These are phyloP conservation scores for Zoanthus sociatus DNA, from an alignment of 92 coral and sea anemone species.

Conservation along the genomic window DNA sequence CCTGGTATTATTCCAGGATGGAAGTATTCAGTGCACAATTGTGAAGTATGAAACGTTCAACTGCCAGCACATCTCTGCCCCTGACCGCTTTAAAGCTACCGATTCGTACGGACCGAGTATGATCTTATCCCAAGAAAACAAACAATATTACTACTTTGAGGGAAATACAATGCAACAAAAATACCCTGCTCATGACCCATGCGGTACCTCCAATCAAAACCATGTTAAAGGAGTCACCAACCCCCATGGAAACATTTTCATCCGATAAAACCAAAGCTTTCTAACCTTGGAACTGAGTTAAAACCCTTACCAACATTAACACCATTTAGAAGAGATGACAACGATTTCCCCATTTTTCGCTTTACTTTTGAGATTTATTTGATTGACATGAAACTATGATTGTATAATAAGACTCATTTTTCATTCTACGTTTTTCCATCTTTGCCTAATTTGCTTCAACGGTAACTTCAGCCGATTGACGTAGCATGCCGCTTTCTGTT, in stretches of 20 bases:
- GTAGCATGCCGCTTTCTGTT: too few relatives aligned
- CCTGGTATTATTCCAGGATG: not conserved
- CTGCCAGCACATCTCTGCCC: not conserved
- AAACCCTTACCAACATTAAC: too few relatives aligned
- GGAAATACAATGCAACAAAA: not conserved
- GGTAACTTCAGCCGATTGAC: too few relatives aligned
- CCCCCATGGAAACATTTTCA: constrained; percentile 37
- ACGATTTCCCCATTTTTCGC: too few relatives aligned
- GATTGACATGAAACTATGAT: too few relatives aligned
- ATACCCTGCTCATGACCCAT: constrained; percentile 32
- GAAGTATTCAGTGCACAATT: not conserved
- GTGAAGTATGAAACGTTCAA: not conserved
- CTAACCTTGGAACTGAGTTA: too few relatives aligned
- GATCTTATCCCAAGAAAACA: constrained; percentile 7
- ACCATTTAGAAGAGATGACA: too few relatives aligned
- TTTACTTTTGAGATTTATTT: too few relatives aligned
- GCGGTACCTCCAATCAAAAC: constrained; percentile 24
- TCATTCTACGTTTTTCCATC: too few relatives aligned
- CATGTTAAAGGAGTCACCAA: constrained; percentile 5
- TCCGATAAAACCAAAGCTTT: constrained; percentile 10
- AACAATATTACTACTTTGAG: constrained; percentile 37
- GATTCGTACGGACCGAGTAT: constrained; percentile 3
- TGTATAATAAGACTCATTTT: too few relatives aligned
- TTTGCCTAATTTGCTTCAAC: too few relatives aligned
- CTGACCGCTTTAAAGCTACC: not conserved